A percentile compares a stretch with the other conserved stretches of the same genome.
These are phyloP conservation scores for Anisognathus igniventris DNA, from an alignment of 2,797 vertebrate genomes.

Conservation along the genomic window DNA sequence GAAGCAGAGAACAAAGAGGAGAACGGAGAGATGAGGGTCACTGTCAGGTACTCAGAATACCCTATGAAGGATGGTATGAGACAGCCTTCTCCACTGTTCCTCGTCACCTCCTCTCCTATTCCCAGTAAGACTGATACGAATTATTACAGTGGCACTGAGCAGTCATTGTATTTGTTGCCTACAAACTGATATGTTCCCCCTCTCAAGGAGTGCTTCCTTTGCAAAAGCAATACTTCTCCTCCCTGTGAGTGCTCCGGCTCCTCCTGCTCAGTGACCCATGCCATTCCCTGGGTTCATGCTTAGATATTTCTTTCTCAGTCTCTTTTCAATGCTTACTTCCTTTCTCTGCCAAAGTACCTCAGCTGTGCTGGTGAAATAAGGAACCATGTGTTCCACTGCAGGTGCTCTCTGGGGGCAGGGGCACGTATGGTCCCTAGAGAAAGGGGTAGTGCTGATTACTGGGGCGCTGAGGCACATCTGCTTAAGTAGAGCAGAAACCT, in stretches of 20 bases:
- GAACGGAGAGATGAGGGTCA: not conserved
- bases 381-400: not conserved
- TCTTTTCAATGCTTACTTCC: not conserved
- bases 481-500: slow-evolving; percentile 5
- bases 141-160: not conserved
- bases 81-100: not conserved
- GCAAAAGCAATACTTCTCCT: not conserved
- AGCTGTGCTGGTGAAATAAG: not conserved
- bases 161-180: not conserved
- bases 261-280: not conserved
- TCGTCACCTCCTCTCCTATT: not conserved
- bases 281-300: not conserved
- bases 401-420: not conserved
- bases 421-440: not conserved
- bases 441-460: not conserved
- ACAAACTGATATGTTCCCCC: fast-evolving
- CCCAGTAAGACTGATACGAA: not conserved
- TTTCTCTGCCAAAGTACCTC: not conserved
- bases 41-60: not conserved
- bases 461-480: not conserved
- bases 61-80: not conserved
- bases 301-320: not conserved
- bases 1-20: not conserved
- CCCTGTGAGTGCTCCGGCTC: not conserved
- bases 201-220: not conserved